A percentile compares a stretch with the other conserved stretches of the same genome.
These are phyloP conservation scores for Allacma fusca DNA, from an alignment of 2,888 invertebrate species.

Conservation along the genomic window DNA sequence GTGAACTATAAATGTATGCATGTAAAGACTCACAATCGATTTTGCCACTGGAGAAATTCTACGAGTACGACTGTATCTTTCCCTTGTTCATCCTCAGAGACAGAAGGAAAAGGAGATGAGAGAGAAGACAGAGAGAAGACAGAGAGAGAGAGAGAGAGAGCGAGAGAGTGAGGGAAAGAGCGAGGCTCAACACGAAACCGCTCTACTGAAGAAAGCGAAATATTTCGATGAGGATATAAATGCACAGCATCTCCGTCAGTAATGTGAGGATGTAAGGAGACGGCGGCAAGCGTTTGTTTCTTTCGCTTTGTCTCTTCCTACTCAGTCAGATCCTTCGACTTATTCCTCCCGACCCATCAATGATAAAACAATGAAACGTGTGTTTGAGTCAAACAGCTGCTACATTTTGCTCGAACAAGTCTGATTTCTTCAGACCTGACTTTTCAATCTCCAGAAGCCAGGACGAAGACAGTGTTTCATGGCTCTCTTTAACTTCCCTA, in stretches of 20 bases:
- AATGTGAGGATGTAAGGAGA: conserved; percentile 21
- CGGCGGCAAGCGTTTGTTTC: conserved; percentile 2
- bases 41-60: conserved; percentile 8
- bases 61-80: not conserved
- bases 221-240: not conserved
- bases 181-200: not conserved
- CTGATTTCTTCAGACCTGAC: not conserved
- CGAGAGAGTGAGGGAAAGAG: not conserved
- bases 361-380: not conserved
- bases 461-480: not conserved
- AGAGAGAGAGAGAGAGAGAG: not conserved
- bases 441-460: not conserved
- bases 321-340: not conserved
- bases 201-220: not conserved
- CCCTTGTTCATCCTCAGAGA: not conserved
- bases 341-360: not conserved
- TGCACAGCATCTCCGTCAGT: not conserved
- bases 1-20: not conserved
- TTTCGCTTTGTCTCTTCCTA: not conserved
- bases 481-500: not conserved
- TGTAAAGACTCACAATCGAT: not conserved
- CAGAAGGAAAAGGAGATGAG: not conserved
- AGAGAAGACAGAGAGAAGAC: not conserved
- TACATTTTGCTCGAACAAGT: not conserved
- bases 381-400: conserved; percentile 11